phyloP scores from a whole-genome alignment of 2,888 invertebrate species.

The Choristoneura rosaceana region DNA sequence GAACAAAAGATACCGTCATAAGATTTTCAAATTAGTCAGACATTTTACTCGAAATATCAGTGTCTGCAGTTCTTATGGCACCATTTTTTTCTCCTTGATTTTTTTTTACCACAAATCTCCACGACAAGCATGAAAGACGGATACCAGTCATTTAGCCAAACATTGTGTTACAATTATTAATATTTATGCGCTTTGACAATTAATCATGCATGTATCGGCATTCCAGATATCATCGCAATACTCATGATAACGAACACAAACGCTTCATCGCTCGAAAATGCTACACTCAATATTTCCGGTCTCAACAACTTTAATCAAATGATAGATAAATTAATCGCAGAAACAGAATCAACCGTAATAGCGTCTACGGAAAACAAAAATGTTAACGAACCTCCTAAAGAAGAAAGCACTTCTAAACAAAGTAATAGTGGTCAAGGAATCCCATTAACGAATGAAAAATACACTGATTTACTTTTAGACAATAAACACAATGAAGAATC shows the following conservation, averaged over 20 bases:
- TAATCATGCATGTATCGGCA: background rate
- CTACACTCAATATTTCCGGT: conserved; percentile 36
- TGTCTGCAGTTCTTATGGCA: too few species aligned
- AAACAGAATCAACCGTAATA: conserved; percentile 42
- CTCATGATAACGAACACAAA: conserved; percentile 21
- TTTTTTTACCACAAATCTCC: too few species aligned
- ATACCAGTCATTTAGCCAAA: too few species aligned
- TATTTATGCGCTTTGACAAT: too few species aligned
- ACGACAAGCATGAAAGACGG: too few species aligned
- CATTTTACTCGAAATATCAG: too few species aligned
- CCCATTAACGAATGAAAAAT: background rate
- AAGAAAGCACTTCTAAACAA: background rate
- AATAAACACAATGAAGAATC: background rate
- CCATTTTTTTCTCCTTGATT: too few species aligned
- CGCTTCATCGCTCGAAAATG: background rate
- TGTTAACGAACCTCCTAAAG: background rate
- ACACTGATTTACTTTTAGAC: background rate
- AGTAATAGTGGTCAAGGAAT: background rate
- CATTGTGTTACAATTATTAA: too few species aligned
- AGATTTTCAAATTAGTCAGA: too few species aligned
- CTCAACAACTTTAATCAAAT: conserved; percentile 50
- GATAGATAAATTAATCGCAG: conserved; percentile 51
- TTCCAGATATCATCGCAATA: conserved; percentile 24
- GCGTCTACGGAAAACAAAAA: conserved; percentile 16
- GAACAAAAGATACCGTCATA: too few species aligned